These are phyloP conservation scores for Nymphalis io DNA, from an alignment of 1,140 invertebrate genomes.

Conservation along the genomic window DNA sequence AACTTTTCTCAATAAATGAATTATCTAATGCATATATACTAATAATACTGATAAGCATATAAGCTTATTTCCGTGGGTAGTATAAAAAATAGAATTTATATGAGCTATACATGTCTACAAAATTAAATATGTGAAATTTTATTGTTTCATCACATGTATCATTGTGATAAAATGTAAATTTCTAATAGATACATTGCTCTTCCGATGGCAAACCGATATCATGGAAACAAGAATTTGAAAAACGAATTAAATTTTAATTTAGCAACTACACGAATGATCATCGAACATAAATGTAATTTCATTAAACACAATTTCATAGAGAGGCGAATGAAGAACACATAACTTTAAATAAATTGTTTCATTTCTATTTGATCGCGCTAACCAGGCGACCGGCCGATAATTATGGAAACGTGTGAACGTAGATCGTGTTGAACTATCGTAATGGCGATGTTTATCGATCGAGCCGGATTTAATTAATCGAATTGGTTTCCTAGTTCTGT, in stretches of 20 bases:
- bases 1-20: too few species aligned
- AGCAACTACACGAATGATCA: background rate
- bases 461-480: conserved; percentile 31
- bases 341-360: background rate
- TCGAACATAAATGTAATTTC: background rate
- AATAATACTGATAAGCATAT: too few species aligned
- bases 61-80: too few species aligned
- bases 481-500: conserved; percentile 35
- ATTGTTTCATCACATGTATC: too few species aligned
- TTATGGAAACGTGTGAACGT: conserved; percentile 31
- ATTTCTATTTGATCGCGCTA: conserved; percentile 1
- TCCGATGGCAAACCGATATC: too few species aligned
- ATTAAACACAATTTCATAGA: conserved; percentile 12
- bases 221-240: background rate
- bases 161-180: too few species aligned
- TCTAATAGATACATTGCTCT: too few species aligned
- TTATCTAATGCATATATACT: too few species aligned
- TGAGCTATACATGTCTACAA: too few species aligned
- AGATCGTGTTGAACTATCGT: conserved; percentile 7
- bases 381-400: conserved; percentile 15
- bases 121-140: too few species aligned
- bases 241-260: background rate
- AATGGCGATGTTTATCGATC: conserved; percentile 34
- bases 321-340: conserved; percentile 12
- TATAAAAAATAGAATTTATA: too few species aligned